Evolutionary conservation across 2,888 invertebrate species (phyloP).

Genomic region (Thymelicus lineola): DNA sequence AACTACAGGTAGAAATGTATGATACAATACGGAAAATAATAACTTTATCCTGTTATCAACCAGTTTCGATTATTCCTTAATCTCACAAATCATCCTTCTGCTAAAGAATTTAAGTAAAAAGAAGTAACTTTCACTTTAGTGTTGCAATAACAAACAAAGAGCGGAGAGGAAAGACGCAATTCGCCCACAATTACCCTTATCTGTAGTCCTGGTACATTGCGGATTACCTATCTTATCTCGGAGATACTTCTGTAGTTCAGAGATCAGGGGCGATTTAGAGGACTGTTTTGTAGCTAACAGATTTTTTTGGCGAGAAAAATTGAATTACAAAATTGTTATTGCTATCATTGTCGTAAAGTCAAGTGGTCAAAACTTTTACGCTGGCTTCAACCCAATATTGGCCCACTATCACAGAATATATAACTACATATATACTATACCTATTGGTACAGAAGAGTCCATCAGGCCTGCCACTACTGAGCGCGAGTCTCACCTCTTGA

Average conservation of each 20-base stretch:
- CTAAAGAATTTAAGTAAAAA: neutral
- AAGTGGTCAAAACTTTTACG: too few species aligned
- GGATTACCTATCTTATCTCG: constrained; percentile 20
- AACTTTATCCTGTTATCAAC: too few species aligned
- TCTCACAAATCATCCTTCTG: too few species aligned
- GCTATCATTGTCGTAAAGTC: neutral
- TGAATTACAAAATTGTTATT: neutral
- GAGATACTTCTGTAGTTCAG: constrained; percentile 11
- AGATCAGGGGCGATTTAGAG: constrained; percentile 11
- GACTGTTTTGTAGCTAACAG: neutral
- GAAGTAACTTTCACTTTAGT: constrained; percentile 1
- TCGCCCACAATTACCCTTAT: constrained; percentile 15
- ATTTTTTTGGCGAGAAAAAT: neutral
- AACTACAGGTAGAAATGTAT: too few species aligned
- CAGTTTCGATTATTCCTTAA: too few species aligned
- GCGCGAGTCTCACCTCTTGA: too few species aligned
- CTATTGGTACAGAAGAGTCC: too few species aligned
- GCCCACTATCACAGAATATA: too few species aligned
- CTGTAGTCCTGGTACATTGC: neutral
- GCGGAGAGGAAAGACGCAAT: neutral
- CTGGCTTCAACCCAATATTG: too few species aligned
- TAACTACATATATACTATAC: too few species aligned
- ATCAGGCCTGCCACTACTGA: too few species aligned
- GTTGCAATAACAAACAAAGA: constrained; percentile 7
- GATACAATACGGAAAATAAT: too few species aligned